Percentiles rank a stretch among this genome's conserved stretches.
These are phyloP conservation scores for Trachythela sp. DNA, from an alignment of 64 coral and sea anemone genomes.

Conservation along the genomic window DNA sequence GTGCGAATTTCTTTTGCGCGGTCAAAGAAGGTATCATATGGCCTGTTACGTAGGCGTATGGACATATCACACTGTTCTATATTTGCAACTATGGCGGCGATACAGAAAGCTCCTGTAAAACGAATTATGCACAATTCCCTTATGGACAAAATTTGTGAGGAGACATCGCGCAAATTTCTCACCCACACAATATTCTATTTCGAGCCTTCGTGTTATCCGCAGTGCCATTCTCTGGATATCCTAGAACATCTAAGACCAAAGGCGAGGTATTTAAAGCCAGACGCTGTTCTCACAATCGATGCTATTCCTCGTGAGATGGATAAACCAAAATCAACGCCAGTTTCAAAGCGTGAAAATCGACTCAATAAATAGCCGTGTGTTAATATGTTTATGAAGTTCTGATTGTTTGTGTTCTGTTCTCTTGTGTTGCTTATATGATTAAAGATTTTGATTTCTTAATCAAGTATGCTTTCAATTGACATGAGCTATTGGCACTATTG, in stretches of 20 bases:
- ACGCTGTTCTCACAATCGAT: background rate
- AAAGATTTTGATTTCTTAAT: too few species aligned
- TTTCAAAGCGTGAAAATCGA: background rate
- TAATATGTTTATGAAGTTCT: too few species aligned
- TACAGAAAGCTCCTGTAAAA: background rate
- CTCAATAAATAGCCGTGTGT: too few species aligned
- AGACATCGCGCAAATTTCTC: background rate
- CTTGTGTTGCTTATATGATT: too few species aligned
- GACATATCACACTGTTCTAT: background rate
- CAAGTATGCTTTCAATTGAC: too few species aligned
- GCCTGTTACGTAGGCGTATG: background rate
- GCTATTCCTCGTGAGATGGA: background rate
- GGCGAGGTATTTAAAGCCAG: background rate
- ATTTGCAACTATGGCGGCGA: background rate
- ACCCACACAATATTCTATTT: background rate
- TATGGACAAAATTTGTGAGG: constrained; percentile 8
- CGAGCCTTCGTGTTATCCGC: constrained; percentile 1
- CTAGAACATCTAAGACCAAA: background rate
- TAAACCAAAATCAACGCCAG: background rate
- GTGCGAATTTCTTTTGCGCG: background rate
- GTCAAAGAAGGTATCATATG: too few species aligned
- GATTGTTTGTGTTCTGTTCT: too few species aligned
- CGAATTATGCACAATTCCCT: background rate
- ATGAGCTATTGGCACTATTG: too few species aligned
- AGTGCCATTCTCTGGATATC: background rate